Conservation (phyloP, 2,888 invertebrate genomes). For the Xanthia togata region DNA sequence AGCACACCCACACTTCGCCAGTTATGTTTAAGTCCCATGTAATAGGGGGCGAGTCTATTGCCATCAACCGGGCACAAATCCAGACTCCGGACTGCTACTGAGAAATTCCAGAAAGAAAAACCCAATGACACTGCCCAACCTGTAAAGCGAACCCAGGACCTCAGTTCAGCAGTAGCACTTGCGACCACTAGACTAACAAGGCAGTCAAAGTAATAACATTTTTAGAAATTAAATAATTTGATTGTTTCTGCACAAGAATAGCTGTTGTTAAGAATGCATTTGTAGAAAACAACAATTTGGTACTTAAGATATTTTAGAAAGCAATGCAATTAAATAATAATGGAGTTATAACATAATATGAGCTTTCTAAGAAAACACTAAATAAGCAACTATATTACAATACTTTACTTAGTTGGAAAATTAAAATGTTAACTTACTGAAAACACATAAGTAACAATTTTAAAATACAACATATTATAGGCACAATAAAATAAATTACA, state of each 20-base stretch:
- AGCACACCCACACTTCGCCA: too few relatives aligned
- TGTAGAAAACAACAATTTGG: background rate
- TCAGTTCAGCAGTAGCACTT: too few relatives aligned
- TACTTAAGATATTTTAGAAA: slow-evolving; percentile 6
- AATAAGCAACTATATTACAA: background rate
- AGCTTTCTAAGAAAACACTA: slow-evolving; percentile 26
- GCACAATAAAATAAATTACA: slow-evolving; percentile 18
- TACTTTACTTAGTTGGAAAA: slow-evolving; percentile 4
- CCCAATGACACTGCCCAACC: too few relatives aligned
- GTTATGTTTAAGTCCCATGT: too few relatives aligned
- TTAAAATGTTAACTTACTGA: background rate
- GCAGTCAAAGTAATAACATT: background rate
- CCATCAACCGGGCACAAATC: too few relatives aligned
- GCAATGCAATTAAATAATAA: background rate
- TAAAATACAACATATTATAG: slow-evolving; percentile 14
- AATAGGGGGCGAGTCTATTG: too few relatives aligned
- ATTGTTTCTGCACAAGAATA: background rate
- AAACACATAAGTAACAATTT: background rate
- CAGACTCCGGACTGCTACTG: too few relatives aligned
- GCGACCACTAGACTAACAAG: too few relatives aligned
- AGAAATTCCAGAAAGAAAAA: too few relatives aligned
- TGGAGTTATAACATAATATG: background rate
- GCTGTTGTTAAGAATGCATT: background rate
- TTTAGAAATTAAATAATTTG: background rate
- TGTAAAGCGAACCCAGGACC: too few relatives aligned